Evolutionary conservation across 2,797 vertebrate genomes (phyloP).

Genomic region (Muscicapa comitata): DNA sequence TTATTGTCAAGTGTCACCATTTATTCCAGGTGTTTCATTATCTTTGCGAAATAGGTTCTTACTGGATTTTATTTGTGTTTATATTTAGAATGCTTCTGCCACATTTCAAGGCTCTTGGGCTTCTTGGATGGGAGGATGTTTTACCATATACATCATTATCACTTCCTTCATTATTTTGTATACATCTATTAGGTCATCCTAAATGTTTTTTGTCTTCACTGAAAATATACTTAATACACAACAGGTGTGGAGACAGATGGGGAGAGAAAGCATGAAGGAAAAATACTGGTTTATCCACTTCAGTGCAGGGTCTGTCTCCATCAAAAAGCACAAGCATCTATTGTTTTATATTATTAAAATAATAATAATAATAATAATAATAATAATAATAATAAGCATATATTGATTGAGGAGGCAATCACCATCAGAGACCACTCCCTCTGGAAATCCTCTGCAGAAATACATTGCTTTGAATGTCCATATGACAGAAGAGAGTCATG

Average conservation of each 20-base stretch:
- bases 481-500: neutral
- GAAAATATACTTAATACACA: constrained; percentile 34
- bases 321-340: neutral
- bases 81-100: neutral
- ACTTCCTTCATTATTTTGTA: constrained; percentile 49
- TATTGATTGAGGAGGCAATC: neutral
- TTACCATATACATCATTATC: constrained; percentile 41
- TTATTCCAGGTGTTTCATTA: constrained; percentile 2
- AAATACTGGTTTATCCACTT: neutral
- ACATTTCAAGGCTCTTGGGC: neutral
- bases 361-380: no score
- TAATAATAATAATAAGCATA: neutral
- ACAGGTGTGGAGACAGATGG: constrained; percentile 32
- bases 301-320: neutral
- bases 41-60: neutral
- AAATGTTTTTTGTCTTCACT: constrained; percentile 27
- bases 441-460: neutral
- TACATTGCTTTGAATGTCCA: neutral
- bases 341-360: no score
- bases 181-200: constrained; percentile 37
- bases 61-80: neutral
- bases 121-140: constrained; percentile 15
- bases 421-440: neutral
- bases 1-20: neutral
- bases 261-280: neutral